Evolutionary conservation across 37 sponge, comb jelly and placozoan species (phyloP), one percentile per base, ranked within the genome.

Genomic region (Crambe crambe): DNA sequence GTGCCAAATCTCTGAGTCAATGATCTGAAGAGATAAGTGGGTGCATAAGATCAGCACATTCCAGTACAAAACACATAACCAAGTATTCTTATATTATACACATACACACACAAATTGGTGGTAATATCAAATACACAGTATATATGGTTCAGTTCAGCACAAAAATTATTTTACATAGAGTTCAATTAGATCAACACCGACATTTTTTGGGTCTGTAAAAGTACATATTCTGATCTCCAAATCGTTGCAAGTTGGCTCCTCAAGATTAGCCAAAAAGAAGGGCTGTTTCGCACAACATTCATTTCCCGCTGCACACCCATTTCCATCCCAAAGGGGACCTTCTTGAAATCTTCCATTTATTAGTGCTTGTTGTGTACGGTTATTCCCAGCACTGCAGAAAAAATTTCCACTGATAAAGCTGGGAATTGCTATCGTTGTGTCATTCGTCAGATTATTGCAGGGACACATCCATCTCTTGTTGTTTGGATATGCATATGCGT

Each of bases 291-390:
- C 8, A 37, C 77, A 77, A 35, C 77, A 77, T 1, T 4, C 38
- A 40, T 37, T 62, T 25, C 44, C 42, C 30, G 65, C 3, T 3
- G 15, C 2, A 39, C 77, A 77, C 15, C 65, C 77, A 20, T 22
- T 18, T 22, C 65, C 77, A 77, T 77, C 77, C 77, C 77, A 77
- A 22, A 77, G 77, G 21, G 77, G 44, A 40, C 61, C 44, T n/a
- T 60, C 65, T 2, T 20, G 4, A 35, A 37, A 34, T 12, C 12
- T 47, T 12, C 12, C 51, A 6, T 12, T 47, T 47, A 15, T 12
- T 47, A 12, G 63, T 62, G 6, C n/a, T n/a, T n/a, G n/a, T n/a
- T n/a, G n/a, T n/a, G n/a, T n/a, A n/a, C n/a, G 4, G 15, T 6
- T 62, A 5, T 8, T 18, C 63, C 63, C 30, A 27, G 15, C 63